Evolutionary conservation across 1,140 invertebrate species (phyloP), one percentile per base, ranked within the genome.

Genomic region (Calephelis nemesis): DNA sequence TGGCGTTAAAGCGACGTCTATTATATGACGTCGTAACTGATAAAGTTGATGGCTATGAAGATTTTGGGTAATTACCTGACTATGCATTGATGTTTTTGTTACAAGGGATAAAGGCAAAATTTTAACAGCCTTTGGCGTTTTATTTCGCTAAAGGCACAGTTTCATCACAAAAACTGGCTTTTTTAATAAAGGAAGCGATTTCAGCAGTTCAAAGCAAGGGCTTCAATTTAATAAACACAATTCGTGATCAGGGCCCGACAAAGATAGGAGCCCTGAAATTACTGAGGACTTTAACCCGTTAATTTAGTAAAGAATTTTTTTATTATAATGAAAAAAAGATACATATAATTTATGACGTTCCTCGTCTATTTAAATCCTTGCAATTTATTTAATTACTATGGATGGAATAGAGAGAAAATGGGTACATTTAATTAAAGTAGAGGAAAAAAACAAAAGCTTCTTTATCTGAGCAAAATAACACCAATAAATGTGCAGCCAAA

Each of bases 211-310:
- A 63, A 4, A 45, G 62, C 2, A 13, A 30, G 11, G 70, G 72
- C 5, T 71, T 63, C 15, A 64, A n/a, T 9, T 39, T 74, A 11
- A 7, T 74, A 11, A 49, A 68, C 7, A 74, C 70, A 13, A 66
- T 78, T 47, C 75, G 76, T 48, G 69, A 78, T 30, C 74, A 74
- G 47, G 71, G 73, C 0, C 64, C 71, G 9, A 74, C 74, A 50
- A 75, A 77, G 66, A 58, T 75, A 10, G 71, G 72, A 15, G 62
- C 65, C n/a, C 15, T 72, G 30, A 68, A 65, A 30, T 66, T 68
- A 9, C 15, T 66, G 8, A 68, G 52, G 10, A 54, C 39, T 9
- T 60, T 39, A 10, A 62, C 40, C 10, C 58, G 1, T 11, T 40
- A 12, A n/a, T 3, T 0, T 12, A 49, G 0, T 11, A 6, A 69